These are phyloP conservation scores for Drosophila fulvimacula DNA, from an alignment of 2,888 invertebrate species.

Conservation along the genomic window DNA sequence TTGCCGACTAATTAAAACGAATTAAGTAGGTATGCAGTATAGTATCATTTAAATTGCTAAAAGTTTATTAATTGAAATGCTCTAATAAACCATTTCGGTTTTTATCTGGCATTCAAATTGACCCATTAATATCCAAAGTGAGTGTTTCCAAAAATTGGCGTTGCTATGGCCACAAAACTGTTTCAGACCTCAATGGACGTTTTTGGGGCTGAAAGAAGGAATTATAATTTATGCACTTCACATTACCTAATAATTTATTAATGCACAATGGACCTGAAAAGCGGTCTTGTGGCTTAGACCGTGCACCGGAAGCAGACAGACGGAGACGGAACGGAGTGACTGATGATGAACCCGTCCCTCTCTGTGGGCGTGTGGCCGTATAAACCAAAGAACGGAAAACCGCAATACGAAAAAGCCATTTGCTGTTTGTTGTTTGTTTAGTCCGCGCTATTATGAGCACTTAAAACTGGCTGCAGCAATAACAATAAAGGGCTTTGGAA, in stretches of 20 bases:
- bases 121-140: constrained; percentile 39
- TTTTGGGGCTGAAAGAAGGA: background rate
- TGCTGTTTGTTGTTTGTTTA: constrained; percentile 51
- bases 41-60: background rate
- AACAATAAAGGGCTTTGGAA: constrained; percentile 26
- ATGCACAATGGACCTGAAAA: constrained; percentile 61
- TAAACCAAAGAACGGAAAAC: constrained; percentile 60
- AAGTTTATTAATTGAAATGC: constrained; percentile 1
- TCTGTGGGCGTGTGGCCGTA: constrained; percentile 1
- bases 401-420: constrained; percentile 73
- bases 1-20: background rate
- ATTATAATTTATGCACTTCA: constrained; percentile 68
- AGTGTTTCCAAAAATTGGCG: constrained; percentile 18
- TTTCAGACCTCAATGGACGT: constrained; percentile 2
- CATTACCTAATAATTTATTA: constrained; percentile 69
- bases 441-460: constrained; percentile 64
- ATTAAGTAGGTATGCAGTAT: background rate
- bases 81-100: background rate
- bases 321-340: constrained; percentile 30
- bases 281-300: constrained; percentile 57
- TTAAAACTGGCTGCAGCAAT: constrained; percentile 59
- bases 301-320: constrained; percentile 57
- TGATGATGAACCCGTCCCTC: constrained; percentile 54
- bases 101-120: constrained; percentile 31
- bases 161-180: constrained; percentile 5